These are phyloP conservation scores for Drosophila leontia DNA, from an alignment of 1,140 invertebrate species.

Conservation along the genomic window DNA sequence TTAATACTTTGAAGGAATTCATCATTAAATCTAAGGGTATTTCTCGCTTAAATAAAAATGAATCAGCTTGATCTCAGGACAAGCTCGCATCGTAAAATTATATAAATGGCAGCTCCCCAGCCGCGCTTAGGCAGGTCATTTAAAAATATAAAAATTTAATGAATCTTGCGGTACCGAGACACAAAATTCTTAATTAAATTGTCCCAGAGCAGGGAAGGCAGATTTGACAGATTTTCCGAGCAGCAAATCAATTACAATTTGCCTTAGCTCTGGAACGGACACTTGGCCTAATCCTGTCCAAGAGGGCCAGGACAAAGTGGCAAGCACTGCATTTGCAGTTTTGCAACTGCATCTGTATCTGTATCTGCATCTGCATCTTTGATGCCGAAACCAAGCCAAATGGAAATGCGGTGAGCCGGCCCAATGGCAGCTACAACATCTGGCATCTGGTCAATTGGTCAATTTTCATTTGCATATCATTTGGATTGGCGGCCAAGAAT, in stretches of 20 bases:
- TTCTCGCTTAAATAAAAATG: background rate
- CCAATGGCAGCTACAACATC: constrained; percentile 45
- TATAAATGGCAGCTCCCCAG: background rate
- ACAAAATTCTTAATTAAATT: constrained; percentile 68
- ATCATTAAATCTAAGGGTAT: background rate
- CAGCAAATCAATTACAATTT: constrained; percentile 73
- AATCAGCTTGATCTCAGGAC: background rate
- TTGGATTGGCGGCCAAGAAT: constrained; percentile 67
- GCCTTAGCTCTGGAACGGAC: constrained; percentile 19
- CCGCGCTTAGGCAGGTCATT: constrained; percentile 19
- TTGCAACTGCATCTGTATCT: constrained; percentile 44
- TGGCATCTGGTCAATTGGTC: constrained; percentile 69
- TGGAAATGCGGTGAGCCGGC: constrained; percentile 69
- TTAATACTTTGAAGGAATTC: background rate
- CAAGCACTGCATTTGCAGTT: constrained; percentile 18
- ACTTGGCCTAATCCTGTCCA: constrained; percentile 53
- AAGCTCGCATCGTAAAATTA: background rate
- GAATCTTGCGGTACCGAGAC: constrained; percentile 36
- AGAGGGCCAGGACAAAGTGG: constrained; percentile 15
- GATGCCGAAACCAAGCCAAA: constrained; percentile 69
- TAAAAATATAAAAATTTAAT: constrained; percentile 58
- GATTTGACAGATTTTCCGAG: constrained; percentile 25
- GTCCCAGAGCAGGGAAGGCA: constrained; percentile 25
- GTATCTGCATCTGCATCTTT: constrained; percentile 69
- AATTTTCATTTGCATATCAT: constrained; percentile 78